Evolutionary conservation across 2,797 vertebrate genomes (phyloP).

Genomic region (Ceyx erithaca): DNA sequence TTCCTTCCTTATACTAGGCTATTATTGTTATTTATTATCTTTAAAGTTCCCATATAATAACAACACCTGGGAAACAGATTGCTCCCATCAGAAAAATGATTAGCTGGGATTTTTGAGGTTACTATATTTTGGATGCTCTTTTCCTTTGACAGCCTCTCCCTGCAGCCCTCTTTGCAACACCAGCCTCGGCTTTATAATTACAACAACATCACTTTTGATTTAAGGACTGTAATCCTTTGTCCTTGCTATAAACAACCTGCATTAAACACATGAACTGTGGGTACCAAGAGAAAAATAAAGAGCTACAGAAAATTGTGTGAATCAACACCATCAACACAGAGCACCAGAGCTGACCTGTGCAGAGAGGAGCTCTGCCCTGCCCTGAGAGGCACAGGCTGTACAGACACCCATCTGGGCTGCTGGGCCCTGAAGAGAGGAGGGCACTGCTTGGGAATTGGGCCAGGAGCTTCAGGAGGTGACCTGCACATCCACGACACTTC

Average conservation of each 20-base stretch:
- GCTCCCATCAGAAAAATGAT: conserved; percentile 72
- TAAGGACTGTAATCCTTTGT: conserved; percentile 75
- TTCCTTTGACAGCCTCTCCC: conserved; percentile 71
- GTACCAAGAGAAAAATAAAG: conserved; percentile 74
- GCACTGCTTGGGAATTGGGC: neutral
- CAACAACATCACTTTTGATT: conserved; percentile 68
- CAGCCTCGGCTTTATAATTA: conserved; percentile 73
- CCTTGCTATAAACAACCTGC: conserved; percentile 73
- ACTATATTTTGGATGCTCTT: conserved; percentile 73
- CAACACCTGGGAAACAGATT: conserved; percentile 61
- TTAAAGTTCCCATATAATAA: conserved; percentile 66
- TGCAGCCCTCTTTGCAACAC: conserved; percentile 59
- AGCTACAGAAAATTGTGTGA: conserved; percentile 31
- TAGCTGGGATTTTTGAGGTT: conserved; percentile 73
- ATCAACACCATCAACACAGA: neutral
- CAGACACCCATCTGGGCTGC: fast-evolving
- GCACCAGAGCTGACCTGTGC: neutral
- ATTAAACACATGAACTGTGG: conserved; percentile 48
- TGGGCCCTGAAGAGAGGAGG: neutral
- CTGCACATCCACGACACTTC: neutral
- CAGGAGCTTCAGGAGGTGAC: neutral
- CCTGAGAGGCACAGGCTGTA: neutral
- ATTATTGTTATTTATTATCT: conserved; percentile 71
- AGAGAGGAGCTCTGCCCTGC: neutral
- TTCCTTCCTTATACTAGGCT: conserved; percentile 41